Evolutionary conservation across 2,888 invertebrate genomes (phyloP), one percentile per base, ranked within the genome.

Genomic region (Lithophane semibrunnea): DNA sequence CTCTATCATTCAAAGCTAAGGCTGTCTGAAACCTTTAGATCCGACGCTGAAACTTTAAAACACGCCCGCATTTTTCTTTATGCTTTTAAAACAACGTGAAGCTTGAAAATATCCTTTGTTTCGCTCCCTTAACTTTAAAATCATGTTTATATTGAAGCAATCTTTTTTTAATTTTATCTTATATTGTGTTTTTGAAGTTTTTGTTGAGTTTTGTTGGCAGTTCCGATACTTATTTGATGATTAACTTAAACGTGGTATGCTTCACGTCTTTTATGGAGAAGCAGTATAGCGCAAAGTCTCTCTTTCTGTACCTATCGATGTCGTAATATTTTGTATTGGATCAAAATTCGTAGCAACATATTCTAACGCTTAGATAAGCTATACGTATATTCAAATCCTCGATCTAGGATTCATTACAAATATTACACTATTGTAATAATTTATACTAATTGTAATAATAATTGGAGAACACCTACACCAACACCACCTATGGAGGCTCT

Each of bases 11-110:
- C 75, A 70, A 75, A 85, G 84, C 89, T 82, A 88, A 89, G 88
- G 75, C 87, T 84, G 87, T 84, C 88, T 88, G 86, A 80, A 88
- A 86, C 86, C 88, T 86, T 87, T 70, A 64, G 88, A 93, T 92
- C 92, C 92, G 82, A 86, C 88, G 89, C 80, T 89, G 89, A 91
- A 89, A 91, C 91, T 90, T 91, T 90, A 88, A 90, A 91, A 90
- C 91, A 91, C 90, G 91, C 88, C 80, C 87, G 86, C 87, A 88
- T 88, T 90, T 89, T 90, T 83, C 86, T 85, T 80, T 86, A 82
- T 85, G 83, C 83, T 84, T 88, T 88, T 85, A 89, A 90, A 89
- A 90, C 85, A 90, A 91, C 79, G 87, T 73, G 81, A 83, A 83
- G 80, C 84, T 81, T 37, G 73, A 73, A 77, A 85, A 87, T 73